phyloP scores from a whole-genome alignment of 2,113 vertebrate genomes.

The Xiphias gladius region DNA sequence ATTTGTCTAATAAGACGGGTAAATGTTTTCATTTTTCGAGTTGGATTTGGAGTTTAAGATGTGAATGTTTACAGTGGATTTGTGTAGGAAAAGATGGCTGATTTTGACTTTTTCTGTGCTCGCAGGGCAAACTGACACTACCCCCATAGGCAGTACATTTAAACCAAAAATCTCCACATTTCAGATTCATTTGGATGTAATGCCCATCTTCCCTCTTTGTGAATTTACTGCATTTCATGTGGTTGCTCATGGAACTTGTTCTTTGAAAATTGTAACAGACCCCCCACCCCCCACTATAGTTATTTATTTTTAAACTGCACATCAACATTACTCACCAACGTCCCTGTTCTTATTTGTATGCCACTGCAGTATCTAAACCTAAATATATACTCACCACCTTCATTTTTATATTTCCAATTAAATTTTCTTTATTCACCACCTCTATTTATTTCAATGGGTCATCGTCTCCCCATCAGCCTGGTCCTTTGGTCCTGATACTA shows the following conservation, averaged over 20 bases:
- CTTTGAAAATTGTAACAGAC: not conserved
- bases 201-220: constrained; percentile 4
- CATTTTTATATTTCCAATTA: not conserved
- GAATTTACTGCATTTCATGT: not conserved
- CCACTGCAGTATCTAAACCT: not conserved
- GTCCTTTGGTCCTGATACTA: constrained; percentile 52
- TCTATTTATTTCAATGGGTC: not conserved
- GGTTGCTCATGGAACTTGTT: not conserved
- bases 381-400: not conserved
- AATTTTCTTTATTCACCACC: not conserved
- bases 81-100: constrained; percentile 64
- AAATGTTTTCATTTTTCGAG: constrained; percentile 75
- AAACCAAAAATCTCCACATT: constrained; percentile 69
- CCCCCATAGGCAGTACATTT: constrained; percentile 50
- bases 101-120: constrained; percentile 46
- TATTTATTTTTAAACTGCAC: not conserved
- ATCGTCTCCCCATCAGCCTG: constrained; percentile 9
- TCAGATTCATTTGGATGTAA: constrained; percentile 1
- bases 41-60: constrained; percentile 66
- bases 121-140: constrained; percentile 44
- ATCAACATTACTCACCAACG: not conserved
- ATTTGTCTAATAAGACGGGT: constrained; percentile 82
- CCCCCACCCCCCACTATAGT: too few relatives aligned
- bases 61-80: constrained; percentile 79
- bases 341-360: not conserved